Percentiles rank a stretch among this genome's conserved stretches.
Conservation (phyloP, 2,113 vertebrate genomes). For the Megalops atlanticus region DNA sequence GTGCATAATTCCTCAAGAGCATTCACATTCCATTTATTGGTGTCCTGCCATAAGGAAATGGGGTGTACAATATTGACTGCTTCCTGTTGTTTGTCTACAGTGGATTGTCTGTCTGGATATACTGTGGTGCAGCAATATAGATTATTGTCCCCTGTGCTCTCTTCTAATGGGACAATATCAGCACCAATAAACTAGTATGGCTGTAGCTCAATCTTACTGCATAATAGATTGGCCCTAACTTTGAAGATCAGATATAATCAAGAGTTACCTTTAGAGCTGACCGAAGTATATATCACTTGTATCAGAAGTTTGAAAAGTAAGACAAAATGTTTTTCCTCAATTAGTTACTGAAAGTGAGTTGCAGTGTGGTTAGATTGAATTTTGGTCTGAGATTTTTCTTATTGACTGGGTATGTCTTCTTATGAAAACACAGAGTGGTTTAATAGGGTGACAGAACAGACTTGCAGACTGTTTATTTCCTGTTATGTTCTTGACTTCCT, state of each 20-base stretch:
- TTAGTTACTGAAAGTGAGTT: background rate
- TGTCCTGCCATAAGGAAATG: background rate
- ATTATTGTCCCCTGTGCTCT: background rate
- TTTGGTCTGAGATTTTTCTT: background rate
- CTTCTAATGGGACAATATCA: background rate
- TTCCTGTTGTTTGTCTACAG: background rate
- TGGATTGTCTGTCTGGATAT: background rate
- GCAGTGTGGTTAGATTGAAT: background rate
- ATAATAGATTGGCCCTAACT: background rate
- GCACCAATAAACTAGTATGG: background rate
- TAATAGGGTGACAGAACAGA: too few species aligned
- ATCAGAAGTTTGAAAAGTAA: too few species aligned
- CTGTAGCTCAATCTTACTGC: background rate
- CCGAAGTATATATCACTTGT: too few species aligned
- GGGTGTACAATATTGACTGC: background rate
- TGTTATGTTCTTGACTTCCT: background rate
- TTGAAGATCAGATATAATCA: background rate
- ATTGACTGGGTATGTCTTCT: background rate
- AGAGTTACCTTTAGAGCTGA: too few species aligned
- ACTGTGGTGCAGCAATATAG: background rate
- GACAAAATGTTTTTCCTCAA: too few species aligned
- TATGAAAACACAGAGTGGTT: background rate
- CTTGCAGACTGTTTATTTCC: background rate
- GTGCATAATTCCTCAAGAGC: too few species aligned
- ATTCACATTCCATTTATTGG: too few species aligned